Percentiles rank a stretch among this genome's conserved stretches.
phyloP scores from a whole-genome alignment of 2,888 invertebrate species.

The Osmoderma eremita region DNA sequence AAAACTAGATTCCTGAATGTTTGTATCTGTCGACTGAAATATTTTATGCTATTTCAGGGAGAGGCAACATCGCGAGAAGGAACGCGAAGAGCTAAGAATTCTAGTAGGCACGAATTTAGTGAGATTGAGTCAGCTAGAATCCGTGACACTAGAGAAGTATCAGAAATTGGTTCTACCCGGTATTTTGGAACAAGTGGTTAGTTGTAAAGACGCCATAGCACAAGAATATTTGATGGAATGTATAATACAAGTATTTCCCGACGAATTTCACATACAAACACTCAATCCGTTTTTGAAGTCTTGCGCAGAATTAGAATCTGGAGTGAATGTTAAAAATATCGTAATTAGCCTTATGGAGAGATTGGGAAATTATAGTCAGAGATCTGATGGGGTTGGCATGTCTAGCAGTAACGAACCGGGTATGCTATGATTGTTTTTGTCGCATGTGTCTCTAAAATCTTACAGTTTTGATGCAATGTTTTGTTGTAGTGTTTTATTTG shows the following conservation, averaged over 20 bases:
- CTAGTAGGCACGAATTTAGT: slow-evolving; percentile 98
- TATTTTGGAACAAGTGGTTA: slow-evolving; percentile 97
- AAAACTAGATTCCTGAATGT: too few relatives aligned
- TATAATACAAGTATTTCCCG: slow-evolving; percentile 98
- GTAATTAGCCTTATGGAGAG: slow-evolving; percentile 96
- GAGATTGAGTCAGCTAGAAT: slow-evolving; percentile 93
- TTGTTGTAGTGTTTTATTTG: too few relatives aligned
- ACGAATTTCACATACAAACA: slow-evolving; percentile 97
- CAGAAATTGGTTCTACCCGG: slow-evolving; percentile 92
- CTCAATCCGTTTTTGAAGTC: slow-evolving; percentile 95
- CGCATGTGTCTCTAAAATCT: too few relatives aligned
- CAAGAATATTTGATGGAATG: slow-evolving; percentile 99
- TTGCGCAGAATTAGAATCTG: slow-evolving; percentile 94
- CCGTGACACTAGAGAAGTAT: slow-evolving; percentile 92
- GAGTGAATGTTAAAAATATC: slow-evolving; percentile 98
- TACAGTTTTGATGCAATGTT: too few relatives aligned
- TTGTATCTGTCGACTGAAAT: too few relatives aligned
- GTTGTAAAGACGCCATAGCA: slow-evolving; percentile 97
- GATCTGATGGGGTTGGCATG: slow-evolving; percentile 70
- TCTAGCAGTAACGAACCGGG: slow-evolving; percentile 42
- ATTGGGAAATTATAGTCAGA: slow-evolving; percentile 84
- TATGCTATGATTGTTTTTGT: slow-evolving; percentile 15
- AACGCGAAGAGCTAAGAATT: slow-evolving; percentile 93
- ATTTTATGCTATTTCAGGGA: slow-evolving; percentile 63
- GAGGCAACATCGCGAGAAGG: slow-evolving; percentile 86